Evolutionary conservation across 2,113 vertebrate genomes (phyloP).

Genomic region (Sus scrofa): DNA sequence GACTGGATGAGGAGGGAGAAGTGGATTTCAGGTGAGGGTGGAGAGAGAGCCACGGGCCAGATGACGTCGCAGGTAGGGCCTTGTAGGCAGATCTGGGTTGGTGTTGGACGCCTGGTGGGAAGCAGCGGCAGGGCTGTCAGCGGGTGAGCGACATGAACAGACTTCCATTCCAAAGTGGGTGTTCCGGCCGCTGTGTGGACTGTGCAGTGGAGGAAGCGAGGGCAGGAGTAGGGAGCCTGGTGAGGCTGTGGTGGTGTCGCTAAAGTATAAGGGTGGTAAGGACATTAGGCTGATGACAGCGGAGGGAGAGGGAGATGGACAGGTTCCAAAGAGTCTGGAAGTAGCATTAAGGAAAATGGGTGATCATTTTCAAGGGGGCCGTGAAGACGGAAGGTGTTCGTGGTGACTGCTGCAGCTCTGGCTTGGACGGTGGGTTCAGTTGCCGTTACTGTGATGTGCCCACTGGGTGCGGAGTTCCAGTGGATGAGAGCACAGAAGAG

Average conservation of each 20-base stretch:
- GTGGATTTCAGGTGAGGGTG: not conserved
- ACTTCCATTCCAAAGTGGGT: not conserved
- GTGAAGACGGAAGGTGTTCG: not conserved
- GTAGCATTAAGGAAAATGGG: not conserved
- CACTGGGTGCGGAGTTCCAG: not conserved
- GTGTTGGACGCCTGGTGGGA: not conserved
- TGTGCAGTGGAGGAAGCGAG: not conserved
- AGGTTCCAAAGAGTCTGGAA: not conserved
- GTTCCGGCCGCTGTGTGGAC: not conserved
- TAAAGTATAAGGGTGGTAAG: not conserved
- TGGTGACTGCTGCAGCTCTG: not conserved
- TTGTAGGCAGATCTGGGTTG: not conserved
- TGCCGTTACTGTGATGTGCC: not conserved
- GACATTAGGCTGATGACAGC: not conserved
- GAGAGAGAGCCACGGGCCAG: not conserved
- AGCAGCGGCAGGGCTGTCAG: not conserved
- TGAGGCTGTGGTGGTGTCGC: not conserved
- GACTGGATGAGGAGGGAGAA: not conserved
- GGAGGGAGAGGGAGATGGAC: not conserved
- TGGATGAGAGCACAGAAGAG: not conserved
- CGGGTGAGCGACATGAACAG: not conserved
- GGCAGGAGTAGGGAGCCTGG: not conserved
- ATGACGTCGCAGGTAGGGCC: not conserved
- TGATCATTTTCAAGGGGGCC: not conserved
- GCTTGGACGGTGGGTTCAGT: not conserved